phyloP scores from a whole-genome alignment of 2,888 invertebrate species.

The Mimas tiliae region DNA sequence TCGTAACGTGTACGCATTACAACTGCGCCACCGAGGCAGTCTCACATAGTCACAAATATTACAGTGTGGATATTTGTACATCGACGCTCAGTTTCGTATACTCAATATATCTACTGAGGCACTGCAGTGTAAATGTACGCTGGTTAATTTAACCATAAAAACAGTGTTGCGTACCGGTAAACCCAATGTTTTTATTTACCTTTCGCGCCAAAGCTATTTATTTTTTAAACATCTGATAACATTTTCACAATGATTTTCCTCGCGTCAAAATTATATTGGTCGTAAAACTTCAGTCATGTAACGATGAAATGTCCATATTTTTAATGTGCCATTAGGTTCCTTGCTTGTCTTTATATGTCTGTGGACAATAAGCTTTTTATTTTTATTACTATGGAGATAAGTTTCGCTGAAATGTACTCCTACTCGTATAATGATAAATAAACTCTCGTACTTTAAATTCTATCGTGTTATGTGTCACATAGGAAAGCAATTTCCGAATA shows the following conservation, averaged over 20 bases:
- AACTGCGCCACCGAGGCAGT: too few species aligned
- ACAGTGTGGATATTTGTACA: too few species aligned
- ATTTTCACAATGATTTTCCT: constrained; percentile 26
- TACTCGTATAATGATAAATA: constrained; percentile 44
- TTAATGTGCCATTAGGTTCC: constrained; percentile 68
- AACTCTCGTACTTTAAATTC: constrained; percentile 33
- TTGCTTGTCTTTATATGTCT: constrained; percentile 59
- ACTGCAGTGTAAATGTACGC: too few species aligned
- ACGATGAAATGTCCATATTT: constrained; percentile 63
- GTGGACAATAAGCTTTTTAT: constrained; percentile 60
- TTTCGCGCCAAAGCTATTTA: not conserved
- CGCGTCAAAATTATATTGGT: constrained; percentile 45
- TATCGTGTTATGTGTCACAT: not conserved
- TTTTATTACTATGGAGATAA: constrained; percentile 61
- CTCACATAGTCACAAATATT: too few species aligned
- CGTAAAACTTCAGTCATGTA: constrained; percentile 64
- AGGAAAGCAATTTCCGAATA: not conserved
- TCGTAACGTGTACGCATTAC: too few species aligned
- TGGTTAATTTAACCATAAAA: too few species aligned
- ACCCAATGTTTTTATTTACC: not conserved
- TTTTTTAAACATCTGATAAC: not conserved
- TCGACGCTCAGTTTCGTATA: too few species aligned
- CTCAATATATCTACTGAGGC: too few species aligned
- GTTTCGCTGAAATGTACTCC: constrained; percentile 47
- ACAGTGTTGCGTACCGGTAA: not conserved